phyloP scores from a whole-genome alignment of 2,888 invertebrate species.

The Dicyrtomina minuta region DNA sequence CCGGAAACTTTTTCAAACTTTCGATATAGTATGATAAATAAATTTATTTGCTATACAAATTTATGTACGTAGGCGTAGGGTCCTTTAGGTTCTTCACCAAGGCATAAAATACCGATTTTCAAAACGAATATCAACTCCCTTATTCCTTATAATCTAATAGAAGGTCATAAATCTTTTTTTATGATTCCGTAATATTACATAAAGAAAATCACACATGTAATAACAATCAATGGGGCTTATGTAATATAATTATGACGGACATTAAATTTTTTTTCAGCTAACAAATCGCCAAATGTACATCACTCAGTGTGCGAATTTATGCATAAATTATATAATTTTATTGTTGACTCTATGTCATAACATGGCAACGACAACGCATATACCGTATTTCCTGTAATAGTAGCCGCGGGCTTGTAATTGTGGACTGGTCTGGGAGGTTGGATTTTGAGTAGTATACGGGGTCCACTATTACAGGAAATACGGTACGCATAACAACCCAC shows the following conservation, averaged over 20 bases:
- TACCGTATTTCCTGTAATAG: too few species aligned
- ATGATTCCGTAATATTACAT: background rate
- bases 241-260: background rate
- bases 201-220: background rate
- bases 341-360: background rate
- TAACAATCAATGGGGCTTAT: too few species aligned
- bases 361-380: background rate
- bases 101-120: conserved; percentile 13
- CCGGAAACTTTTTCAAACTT: too few species aligned
- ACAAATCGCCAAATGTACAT: background rate
- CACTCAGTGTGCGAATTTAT: background rate
- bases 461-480: too few species aligned
- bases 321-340: background rate
- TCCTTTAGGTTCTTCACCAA: background rate
- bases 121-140: background rate
- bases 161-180: conserved; percentile 16
- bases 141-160: conserved; percentile 16
- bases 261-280: background rate
- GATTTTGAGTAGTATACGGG: too few species aligned
- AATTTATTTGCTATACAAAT: background rate
- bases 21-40: too few species aligned
- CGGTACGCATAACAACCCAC: too few species aligned
- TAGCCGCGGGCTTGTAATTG: too few species aligned
- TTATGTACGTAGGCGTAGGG: background rate
- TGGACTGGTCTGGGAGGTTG: too few species aligned